Percentiles rank a stretch among this genome's conserved stretches.
Evolutionary conservation across 2,888 invertebrate genomes (phyloP).

Genomic region (Dicycla oo): DNA sequence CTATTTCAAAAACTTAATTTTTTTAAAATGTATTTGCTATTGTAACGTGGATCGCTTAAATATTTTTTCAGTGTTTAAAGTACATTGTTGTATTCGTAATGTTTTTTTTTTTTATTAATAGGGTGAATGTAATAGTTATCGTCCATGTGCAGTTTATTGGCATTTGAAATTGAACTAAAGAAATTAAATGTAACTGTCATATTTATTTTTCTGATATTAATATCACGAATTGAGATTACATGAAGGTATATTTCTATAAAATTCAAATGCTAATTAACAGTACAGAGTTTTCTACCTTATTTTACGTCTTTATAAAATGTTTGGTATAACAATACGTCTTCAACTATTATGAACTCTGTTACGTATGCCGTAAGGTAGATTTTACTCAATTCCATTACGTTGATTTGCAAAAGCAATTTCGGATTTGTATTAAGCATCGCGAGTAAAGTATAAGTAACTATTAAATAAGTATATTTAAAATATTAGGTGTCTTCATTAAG

Average conservation of each 20-base stretch:
- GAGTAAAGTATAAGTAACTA: constrained; percentile 83
- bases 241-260: constrained; percentile 3
- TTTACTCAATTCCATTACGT: constrained; percentile 60
- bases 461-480: constrained; percentile 87
- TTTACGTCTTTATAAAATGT: constrained; percentile 28
- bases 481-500: constrained; percentile 88
- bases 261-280: constrained; percentile 43
- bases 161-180: constrained; percentile 40
- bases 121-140: constrained; percentile 40
- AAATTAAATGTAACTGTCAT: constrained; percentile 16
- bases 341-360: constrained; percentile 53
- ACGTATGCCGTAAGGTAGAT: constrained; percentile 58
- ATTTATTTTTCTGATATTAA: constrained; percentile 36
- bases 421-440: constrained; percentile 75
- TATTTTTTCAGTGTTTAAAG: constrained; percentile 53
- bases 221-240: constrained; percentile 16
- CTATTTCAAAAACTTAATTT: constrained; percentile 38
- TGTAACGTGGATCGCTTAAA: constrained; percentile 52
- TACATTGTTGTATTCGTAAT: constrained; percentile 59
- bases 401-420: constrained; percentile 69
- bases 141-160: constrained; percentile 39
- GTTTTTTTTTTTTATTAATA: constrained; percentile 60
- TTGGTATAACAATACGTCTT: constrained; percentile 34
- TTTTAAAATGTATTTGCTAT: constrained; percentile 46
- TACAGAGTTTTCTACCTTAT: constrained; percentile 45